phyloP scores from a whole-genome alignment of 2,113 vertebrate species.

The Hiodon alosoides region DNA sequence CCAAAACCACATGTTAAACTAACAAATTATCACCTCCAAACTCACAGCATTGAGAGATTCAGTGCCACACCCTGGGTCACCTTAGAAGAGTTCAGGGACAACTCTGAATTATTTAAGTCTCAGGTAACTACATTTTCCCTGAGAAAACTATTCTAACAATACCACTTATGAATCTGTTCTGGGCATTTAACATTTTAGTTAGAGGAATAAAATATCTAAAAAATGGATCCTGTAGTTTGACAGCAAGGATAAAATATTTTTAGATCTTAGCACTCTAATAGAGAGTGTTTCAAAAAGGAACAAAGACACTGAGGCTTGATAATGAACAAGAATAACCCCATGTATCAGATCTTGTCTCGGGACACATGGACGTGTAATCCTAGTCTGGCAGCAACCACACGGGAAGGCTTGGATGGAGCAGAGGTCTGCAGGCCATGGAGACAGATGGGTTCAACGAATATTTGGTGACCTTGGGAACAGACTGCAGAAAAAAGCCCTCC shows the following conservation, averaged over 20 bases:
- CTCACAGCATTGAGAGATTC: neutral
- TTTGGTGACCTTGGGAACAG: constrained; percentile 20
- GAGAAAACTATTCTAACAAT: neutral
- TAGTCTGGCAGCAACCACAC: constrained; percentile 57
- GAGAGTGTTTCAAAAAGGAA: neutral
- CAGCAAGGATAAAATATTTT: neutral
- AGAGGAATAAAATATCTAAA: neutral
- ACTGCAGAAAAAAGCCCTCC: constrained; percentile 47
- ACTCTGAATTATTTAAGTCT: constrained; percentile 16
- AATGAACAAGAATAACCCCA: no score
- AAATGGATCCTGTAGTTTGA: neutral
- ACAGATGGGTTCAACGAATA: constrained; percentile 62
- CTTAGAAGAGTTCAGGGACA: constrained; percentile 28
- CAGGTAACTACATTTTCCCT: neutral
- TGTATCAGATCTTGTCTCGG: constrained; percentile 36
- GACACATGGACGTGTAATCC: constrained; percentile 62
- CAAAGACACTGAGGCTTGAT: neutral
- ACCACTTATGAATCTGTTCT: neutral
- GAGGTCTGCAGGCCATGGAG: constrained; percentile 40
- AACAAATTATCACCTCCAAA: neutral
- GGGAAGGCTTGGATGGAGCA: constrained; percentile 44
- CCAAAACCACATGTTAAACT: constrained; percentile 6
- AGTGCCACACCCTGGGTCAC: constrained; percentile 21
- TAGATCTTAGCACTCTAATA: neutral
- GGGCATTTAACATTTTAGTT: neutral